Evolutionary conservation across 2,797 vertebrate genomes (phyloP).

Genomic region (Danio choprae): DNA sequence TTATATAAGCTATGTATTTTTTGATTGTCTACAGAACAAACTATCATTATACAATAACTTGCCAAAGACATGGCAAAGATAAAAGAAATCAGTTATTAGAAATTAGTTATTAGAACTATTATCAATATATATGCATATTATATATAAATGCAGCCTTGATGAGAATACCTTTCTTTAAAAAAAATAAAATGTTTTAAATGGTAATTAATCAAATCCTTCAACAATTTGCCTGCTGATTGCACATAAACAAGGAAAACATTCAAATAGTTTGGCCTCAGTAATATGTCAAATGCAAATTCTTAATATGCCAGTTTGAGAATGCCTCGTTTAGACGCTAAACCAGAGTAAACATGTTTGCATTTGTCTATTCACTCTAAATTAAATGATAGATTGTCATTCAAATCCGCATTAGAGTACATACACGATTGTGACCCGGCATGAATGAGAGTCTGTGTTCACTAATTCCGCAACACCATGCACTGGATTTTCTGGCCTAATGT

Average conservation of each 20-base stretch:
- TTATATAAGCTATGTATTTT: no score
- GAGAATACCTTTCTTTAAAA: not conserved
- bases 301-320: slow-evolving; percentile 1
- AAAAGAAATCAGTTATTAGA: no score
- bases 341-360: not conserved
- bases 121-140: no score
- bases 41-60: no score
- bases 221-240: not conserved
- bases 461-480: slow-evolving; percentile 8
- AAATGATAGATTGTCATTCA: not conserved
- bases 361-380: not conserved
- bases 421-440: slow-evolving; percentile 10
- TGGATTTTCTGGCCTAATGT: slow-evolving; percentile 20
- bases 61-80: no score
- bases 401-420: not conserved
- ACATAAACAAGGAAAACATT: slow-evolving; percentile 1
- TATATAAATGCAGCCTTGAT: not conserved
- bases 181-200: not conserved
- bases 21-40: no score
- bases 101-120: no score
- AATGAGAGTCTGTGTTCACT: slow-evolving; percentile 2
- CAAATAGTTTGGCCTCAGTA: not conserved
- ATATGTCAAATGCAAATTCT: slow-evolving; percentile 3
- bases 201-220: not conserved
- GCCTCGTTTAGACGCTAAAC: not conserved